phyloP scores from a whole-genome alignment of 2,888 invertebrate species.

The Eilema caniola region DNA sequence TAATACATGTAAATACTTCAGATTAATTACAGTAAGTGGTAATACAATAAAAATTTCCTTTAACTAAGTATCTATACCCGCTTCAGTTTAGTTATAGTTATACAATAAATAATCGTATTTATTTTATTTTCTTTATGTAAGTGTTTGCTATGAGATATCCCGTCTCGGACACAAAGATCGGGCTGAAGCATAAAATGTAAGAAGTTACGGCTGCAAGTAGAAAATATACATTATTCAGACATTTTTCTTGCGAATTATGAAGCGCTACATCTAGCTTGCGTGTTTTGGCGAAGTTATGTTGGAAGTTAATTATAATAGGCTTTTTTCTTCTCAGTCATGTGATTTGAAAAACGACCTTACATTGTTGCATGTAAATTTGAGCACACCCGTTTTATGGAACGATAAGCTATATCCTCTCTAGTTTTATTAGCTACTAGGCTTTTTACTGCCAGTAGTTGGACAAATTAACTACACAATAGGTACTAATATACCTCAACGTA shows the following conservation, averaged over 20 bases:
- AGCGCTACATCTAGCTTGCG: constrained; percentile 72
- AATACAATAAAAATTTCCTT: constrained; percentile 12
- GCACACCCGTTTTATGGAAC: constrained; percentile 41
- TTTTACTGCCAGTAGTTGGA: constrained; percentile 13
- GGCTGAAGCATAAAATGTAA: constrained; percentile 62
- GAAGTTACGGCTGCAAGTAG: constrained; percentile 63
- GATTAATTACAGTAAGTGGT: constrained; percentile 4
- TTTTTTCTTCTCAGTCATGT: constrained; percentile 46
- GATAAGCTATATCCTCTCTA: constrained; percentile 13
- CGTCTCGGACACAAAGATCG: constrained; percentile 58
- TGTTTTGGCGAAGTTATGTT: constrained; percentile 70
- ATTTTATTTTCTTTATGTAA: constrained; percentile 39
- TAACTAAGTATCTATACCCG: too few relatives aligned
- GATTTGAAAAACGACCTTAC: constrained; percentile 46
- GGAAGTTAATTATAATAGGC: constrained; percentile 54
- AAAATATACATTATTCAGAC: constrained; percentile 76
- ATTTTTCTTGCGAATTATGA: constrained; percentile 76
- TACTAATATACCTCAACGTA: constrained; percentile 8
- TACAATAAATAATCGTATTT: constrained; percentile 30
- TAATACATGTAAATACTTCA: constrained; percentile 31
- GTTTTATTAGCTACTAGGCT: too few relatives aligned
- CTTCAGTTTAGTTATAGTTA: constrained; percentile 22
- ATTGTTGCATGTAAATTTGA: constrained; percentile 52
- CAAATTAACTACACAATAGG: constrained; percentile 13
- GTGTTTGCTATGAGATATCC: constrained; percentile 45